Evolutionary conservation across 2,888 invertebrate genomes (phyloP), one percentile per base, ranked within the genome.

Genomic region (Electrophaes corylata): DNA sequence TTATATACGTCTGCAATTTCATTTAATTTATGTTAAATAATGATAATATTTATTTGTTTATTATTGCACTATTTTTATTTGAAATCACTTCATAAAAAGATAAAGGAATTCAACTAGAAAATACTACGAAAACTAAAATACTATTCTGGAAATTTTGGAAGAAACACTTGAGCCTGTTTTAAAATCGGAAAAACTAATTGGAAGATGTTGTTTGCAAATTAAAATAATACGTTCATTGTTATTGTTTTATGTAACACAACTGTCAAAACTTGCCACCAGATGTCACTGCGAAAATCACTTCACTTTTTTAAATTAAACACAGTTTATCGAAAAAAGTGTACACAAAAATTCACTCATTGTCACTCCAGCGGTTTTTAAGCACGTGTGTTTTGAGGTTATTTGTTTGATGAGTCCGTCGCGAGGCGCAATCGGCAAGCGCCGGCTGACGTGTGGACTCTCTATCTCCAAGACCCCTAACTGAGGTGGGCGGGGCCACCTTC

Each of bases 401-500:
- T 33, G 33, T 40, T 46, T 46, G 40, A 46, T 75, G 78, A 74
- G 74, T 68, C 65, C 64, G 79, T 69, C 83, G 86, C 89, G 88
- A 83, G 89, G 91, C 90, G 90, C 89, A 75, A 78, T 78, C 86
- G 81, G 76, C 90, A 75, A 88, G 89, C 91, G 92, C 91, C 86
- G 80, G 86, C 78, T 84, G 83, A 85, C 84, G 86, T 90, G 87
- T 91, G 89, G 76, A 72, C 75, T 76, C 82, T 74, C 73, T 71
- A 72, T 75, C 78, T 69, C 72, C 67, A 66, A 80, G 82, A 83
- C 83, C 87, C 88, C 86, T 85, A 83, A 74, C 84, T 62, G 83
- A 69, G 76, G 78, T 75, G 83, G 92, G 92, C 79, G 89, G 84
- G 71, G 81, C 82, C 64, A 58, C 37, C 40, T 20, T 40, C 71